A percentile compares a stretch with the other conserved stretches of the same genome.
Evolutionary conservation across 2,888 invertebrate species (phyloP).

Genomic region (Diloba caeruleocephala): DNA sequence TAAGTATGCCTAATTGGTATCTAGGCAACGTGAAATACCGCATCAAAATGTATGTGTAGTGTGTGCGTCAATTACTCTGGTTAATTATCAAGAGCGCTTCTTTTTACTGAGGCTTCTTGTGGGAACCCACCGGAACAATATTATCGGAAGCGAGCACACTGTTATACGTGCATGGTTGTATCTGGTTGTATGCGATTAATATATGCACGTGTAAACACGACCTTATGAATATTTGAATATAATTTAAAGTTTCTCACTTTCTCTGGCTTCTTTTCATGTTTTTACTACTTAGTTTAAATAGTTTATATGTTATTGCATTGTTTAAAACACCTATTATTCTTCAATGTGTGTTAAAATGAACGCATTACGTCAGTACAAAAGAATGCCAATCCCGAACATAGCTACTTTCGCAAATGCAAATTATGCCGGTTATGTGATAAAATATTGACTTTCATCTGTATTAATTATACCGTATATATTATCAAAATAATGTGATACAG

Average conservation of each 20-base stretch:
- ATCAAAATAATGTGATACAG: constrained; percentile 19
- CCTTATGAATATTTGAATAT: constrained; percentile 26
- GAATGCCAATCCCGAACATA: constrained; percentile 15
- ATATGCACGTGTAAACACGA: constrained; percentile 36
- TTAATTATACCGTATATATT: constrained; percentile 40
- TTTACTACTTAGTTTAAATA: not conserved
- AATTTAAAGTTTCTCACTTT: constrained; percentile 51
- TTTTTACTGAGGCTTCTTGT: constrained; percentile 72
- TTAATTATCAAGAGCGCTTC: constrained; percentile 78
- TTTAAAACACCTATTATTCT: constrained; percentile 14
- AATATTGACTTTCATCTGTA: constrained; percentile 43
- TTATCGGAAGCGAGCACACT: constrained; percentile 70
- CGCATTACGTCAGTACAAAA: constrained; percentile 5
- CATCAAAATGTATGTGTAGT: constrained; percentile 47
- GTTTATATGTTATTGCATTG: constrained; percentile 29
- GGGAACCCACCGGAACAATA: constrained; percentile 84
- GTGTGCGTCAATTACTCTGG: constrained; percentile 52
- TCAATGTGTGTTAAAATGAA: constrained; percentile 9
- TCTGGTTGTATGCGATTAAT: constrained; percentile 24
- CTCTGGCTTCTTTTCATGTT: constrained; percentile 15
- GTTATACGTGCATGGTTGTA: constrained; percentile 26
- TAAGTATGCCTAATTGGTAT: constrained; percentile 39
- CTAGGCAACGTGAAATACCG: constrained; percentile 50
- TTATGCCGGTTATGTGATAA: constrained; percentile 21
- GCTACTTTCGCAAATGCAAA: constrained; percentile 55